These are phyloP conservation scores for Arenaria interpres DNA, from an alignment of 2,113 vertebrate genomes.

Conservation along the genomic window DNA sequence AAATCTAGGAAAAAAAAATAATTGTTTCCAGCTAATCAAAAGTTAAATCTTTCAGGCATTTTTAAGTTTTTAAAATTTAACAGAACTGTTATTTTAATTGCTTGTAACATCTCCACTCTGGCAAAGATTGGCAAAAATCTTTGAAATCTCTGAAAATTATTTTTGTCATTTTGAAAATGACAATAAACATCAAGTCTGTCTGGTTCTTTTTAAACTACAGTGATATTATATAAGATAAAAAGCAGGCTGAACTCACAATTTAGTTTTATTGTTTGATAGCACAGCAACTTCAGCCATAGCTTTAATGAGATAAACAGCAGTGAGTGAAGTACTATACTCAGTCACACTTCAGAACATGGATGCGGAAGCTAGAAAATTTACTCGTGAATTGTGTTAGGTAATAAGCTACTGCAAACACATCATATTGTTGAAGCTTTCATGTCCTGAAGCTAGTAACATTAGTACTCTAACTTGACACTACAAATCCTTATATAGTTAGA, in stretches of 20 bases:
- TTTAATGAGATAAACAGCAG: background rate
- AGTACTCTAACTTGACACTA: background rate
- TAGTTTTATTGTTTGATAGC: background rate
- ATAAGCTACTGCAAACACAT: background rate
- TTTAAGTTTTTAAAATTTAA: background rate
- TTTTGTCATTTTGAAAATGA: background rate
- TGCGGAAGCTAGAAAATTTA: background rate
- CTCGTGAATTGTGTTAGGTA: background rate
- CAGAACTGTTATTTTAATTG: background rate
- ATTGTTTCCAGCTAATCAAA: background rate
- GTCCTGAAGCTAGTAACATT: background rate
- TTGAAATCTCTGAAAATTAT: background rate
- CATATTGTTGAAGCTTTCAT: background rate
- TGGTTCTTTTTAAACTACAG: background rate
- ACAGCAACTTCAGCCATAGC: background rate
- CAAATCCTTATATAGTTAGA: background rate
- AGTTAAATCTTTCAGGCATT: background rate
- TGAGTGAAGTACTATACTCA: background rate
- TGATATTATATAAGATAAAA: background rate
- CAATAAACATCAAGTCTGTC: background rate
- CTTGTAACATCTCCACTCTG: background rate
- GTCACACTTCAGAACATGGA: background rate
- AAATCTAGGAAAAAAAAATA: background rate
- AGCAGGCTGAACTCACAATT: background rate
- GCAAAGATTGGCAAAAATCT: background rate